Percentiles rank a stretch among this genome's conserved stretches.
Conservation (phyloP, 2,888 invertebrate species). For the Diplolepis rosae region DNA sequence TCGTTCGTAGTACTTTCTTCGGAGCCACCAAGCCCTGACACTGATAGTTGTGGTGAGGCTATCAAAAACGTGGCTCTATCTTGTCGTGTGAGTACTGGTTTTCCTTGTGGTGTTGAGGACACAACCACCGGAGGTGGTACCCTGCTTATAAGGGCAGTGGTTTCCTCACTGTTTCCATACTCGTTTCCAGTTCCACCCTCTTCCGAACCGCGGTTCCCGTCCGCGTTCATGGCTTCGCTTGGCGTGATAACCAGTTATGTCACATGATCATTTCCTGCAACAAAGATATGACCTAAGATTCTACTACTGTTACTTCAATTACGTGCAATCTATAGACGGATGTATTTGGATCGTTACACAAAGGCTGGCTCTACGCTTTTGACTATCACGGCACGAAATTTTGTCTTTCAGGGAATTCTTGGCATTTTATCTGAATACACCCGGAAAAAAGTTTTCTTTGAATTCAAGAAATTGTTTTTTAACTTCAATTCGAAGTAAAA, state of each 20-base stretch:
- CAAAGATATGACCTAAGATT: conserved; percentile 35
- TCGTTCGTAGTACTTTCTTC: conserved; percentile 84
- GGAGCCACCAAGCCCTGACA: conserved; percentile 82
- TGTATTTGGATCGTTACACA: background rate
- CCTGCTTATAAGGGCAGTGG: conserved; percentile 84
- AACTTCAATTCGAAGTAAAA: too few relatives aligned
- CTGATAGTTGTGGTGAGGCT: conserved; percentile 82
- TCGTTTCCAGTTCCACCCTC: conserved; percentile 67
- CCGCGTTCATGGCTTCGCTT: conserved; percentile 65
- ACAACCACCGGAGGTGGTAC: conserved; percentile 75
- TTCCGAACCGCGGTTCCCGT: conserved; percentile 62
- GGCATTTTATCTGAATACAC: background rate
- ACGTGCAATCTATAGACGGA: background rate
- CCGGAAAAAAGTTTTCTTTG: too few relatives aligned
- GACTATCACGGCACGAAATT: background rate
- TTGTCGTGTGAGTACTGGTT: conserved; percentile 89
- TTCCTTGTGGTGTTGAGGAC: conserved; percentile 71
- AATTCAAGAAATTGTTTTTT: too few relatives aligned
- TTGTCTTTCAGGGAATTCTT: background rate
- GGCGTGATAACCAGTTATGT: conserved; percentile 50
- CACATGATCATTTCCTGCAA: conserved; percentile 65
- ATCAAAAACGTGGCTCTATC: conserved; percentile 87
- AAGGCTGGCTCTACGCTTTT: background rate
- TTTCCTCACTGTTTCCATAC: conserved; percentile 85
- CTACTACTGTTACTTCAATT: background rate